Evolutionary conservation across 2,797 vertebrate species (phyloP), one percentile per base, ranked within the genome.

Genomic region (Huso huso): DNA sequence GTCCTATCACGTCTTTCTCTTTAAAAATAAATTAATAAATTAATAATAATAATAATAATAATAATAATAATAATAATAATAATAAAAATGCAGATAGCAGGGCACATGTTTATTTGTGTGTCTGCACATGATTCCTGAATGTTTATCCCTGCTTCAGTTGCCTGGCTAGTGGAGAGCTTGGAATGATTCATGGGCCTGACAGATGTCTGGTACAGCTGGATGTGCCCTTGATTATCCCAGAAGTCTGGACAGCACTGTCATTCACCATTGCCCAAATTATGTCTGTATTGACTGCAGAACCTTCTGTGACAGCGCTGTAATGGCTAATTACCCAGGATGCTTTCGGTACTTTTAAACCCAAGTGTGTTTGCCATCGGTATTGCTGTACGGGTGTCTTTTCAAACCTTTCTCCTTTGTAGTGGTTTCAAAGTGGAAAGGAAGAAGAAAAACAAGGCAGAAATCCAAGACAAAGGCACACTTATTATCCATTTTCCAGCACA

Each of bases 261-360:
- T 97, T 98, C 95, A 96, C 94, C 96, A 97, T 95, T 97, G 96
- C 95, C 94, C 94, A 98, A 97, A 99, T 98, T 96, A 99, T 99
- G 94, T 96, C 91, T 97, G 91, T 98, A 98, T 98, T 95, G 95
- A 98, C 95, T 96, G 93, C 86, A 91, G 93, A 96, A 94, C 93
- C 94, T 93, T 96, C 90, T 91, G 93, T 96, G 95, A 96, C 95
- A 95, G 94, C 90, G 77, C 90, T 84, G 93, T 98, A 97, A 99
- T 97, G 94, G 94, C 95, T 99, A 98, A 98, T 99, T 98, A 98
- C 94, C 93, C 94, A 97, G 91, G 92, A 94, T 97, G 95, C 92
- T 94, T 95, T 94, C 93, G 94, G 91, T 94, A 93, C 90, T 93
- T 93, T 91, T 89, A 91, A 90, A 89, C 88, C 87, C 86, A 78